These are phyloP conservation scores for Heliconius melpomene DNA, from an alignment of 1,140 invertebrate genomes.

Conservation along the genomic window DNA sequence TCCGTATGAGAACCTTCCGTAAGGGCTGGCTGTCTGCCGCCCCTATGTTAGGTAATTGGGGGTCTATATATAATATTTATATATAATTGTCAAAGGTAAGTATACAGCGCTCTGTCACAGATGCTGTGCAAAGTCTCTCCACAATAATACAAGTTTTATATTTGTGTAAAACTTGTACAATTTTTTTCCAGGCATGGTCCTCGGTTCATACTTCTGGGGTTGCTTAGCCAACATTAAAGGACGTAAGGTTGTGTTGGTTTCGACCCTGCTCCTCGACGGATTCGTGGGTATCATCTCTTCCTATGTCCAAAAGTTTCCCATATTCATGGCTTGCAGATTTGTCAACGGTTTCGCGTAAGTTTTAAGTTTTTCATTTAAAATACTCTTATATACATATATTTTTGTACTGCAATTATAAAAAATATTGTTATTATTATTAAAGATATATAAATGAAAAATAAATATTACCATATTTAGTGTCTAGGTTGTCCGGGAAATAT, in stretches of 20 bases:
- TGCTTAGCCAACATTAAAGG: conserved; percentile 92
- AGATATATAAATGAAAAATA: too few species aligned
- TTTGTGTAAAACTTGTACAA: too few species aligned
- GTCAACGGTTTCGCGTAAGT: conserved; percentile 94
- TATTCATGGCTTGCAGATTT: conserved; percentile 89
- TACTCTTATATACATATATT: neutral
- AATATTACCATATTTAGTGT: too few species aligned
- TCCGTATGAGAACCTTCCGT: conserved; percentile 87
- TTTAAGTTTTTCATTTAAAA: neutral
- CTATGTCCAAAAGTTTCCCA: conserved; percentile 87
- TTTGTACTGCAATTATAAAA: neutral
- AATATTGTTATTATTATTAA: too few species aligned
- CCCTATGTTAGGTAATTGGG: conserved; percentile 86
- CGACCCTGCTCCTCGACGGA: conserved; percentile 89
- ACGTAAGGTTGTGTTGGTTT: conserved; percentile 87
- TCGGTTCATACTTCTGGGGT: conserved; percentile 95
- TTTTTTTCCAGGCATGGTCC: conserved; percentile 87
- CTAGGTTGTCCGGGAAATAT: too few species aligned
- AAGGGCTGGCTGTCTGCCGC: conserved; percentile 89
- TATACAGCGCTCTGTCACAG: too few species aligned
- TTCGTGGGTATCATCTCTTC: conserved; percentile 88
- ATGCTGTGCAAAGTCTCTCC: too few species aligned
- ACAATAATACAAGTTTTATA: too few species aligned
- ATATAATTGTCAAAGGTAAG: too few species aligned
- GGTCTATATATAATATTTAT: too few species aligned